Evolutionary conservation across 2,113 vertebrate genomes (phyloP), one percentile per base, ranked within the genome.

Genomic region (Tor tambroides): DNA sequence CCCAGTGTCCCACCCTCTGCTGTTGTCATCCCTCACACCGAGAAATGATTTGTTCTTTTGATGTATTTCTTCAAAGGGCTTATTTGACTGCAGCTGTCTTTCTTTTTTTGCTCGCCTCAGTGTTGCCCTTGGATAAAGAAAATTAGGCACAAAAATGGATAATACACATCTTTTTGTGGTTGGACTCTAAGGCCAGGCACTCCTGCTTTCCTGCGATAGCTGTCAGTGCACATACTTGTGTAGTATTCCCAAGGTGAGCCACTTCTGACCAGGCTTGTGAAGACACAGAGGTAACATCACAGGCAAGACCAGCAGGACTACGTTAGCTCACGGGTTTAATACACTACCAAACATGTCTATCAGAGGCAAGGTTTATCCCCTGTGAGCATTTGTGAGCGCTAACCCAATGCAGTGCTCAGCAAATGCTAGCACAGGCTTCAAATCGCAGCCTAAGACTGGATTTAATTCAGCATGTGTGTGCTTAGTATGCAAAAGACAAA

Each of bases 1-100:
- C 43, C 63, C 35, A 83, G 7, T 61, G 26, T 10, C 71, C 54
- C 79, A 85, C 74, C 82, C 67, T 71, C 72, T 14, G 38, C 87
- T 84, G 43, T 90, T 87, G 90, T 86, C 86, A 88, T 85, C 86
- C 77, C 88, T 87, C 85, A 85, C 88, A 84, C 90, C 84, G 84
- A 76, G 74, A 87, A 90, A 92, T 86, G 92, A 86, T 93, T 92
- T 85, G 91, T 75, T 87, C 82, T 92, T 94, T 93, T 94, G 94
- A 95, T 95, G 93, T 93, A 91, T 35, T 92, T 92, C 93, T 93
- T 94, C 93, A 94, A 94, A 94, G 92, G 89, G 83, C 89, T 88
- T 86, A 88, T 83, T 92, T 91, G 94, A 92, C 91, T 90, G 90
- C 90, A 91, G 91, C 92, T 89, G 93, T 92, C 92, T 89, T 89